phyloP scores from a whole-genome alignment of 2,113 vertebrate species.

The Motacilla alba region DNA sequence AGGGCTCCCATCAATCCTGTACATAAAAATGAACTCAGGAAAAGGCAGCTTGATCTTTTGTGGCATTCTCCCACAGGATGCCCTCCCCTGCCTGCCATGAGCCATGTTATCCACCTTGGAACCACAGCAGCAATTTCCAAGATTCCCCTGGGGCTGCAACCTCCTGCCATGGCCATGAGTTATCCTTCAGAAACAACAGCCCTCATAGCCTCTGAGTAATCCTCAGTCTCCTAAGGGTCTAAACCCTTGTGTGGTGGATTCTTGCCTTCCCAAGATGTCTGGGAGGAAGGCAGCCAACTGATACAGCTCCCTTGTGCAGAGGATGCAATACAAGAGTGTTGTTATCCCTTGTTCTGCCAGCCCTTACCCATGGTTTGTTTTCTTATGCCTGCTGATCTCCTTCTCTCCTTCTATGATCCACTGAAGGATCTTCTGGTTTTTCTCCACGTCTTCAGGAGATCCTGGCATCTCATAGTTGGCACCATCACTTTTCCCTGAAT shows the following conservation, averaged over 20 bases:
- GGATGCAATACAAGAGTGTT: neutral
- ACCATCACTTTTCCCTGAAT: slow-evolving; percentile 75
- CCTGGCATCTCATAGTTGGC: slow-evolving; percentile 77
- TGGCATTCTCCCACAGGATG: neutral
- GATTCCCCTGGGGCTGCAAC: neutral
- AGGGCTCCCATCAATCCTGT: neutral
- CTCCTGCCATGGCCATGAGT: neutral
- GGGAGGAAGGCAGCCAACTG: neutral
- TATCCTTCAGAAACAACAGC: neutral
- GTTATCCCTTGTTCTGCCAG: neutral
- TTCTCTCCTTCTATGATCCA: slow-evolving; percentile 98
- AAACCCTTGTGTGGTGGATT: neutral
- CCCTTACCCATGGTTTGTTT: slow-evolving; percentile 85
- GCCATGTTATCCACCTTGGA: fast-evolving
- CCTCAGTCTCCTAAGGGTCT: neutral
- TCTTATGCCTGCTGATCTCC: slow-evolving; percentile 86
- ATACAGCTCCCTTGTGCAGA: neutral
- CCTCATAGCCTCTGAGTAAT: fast-evolving
- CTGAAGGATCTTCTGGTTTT: slow-evolving; percentile 94
- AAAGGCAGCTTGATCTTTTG: neutral
- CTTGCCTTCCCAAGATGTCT: neutral
- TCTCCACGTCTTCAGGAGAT: slow-evolving; percentile 83
- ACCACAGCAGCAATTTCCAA: neutral
- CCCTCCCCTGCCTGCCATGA: neutral
- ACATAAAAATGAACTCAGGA: neutral